These are phyloP conservation scores for Sander vitreus DNA, from an alignment of 2,113 vertebrate species.

Conservation along the genomic window DNA sequence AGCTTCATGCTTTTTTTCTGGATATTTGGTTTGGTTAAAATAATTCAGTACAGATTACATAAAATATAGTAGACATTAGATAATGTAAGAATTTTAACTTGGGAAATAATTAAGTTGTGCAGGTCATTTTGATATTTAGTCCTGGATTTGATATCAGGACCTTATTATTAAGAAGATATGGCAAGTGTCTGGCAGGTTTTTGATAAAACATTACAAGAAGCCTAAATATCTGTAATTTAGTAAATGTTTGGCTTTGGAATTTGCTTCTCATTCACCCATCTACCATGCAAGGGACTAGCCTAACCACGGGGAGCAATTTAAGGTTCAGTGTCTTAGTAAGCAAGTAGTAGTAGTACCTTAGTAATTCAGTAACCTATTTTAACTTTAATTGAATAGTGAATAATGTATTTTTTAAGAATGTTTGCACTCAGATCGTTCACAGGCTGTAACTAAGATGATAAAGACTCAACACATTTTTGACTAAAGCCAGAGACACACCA, in stretches of 20 bases:
- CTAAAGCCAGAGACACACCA: not conserved
- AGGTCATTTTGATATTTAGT: not conserved
- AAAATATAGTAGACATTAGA: not conserved
- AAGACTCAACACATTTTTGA: constrained; percentile 6
- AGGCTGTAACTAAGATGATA: not conserved
- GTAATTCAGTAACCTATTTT: not conserved
- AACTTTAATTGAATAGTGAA: not conserved
- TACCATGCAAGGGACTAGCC: not conserved
- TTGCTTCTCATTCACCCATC: not conserved
- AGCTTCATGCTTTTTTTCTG: not conserved
- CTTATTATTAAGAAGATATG: not conserved
- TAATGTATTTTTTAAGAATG: not conserved
- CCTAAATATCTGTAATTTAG: not conserved
- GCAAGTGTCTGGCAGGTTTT: not conserved
- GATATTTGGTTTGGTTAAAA: not conserved
- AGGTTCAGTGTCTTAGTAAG: not conserved
- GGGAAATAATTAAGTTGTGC: not conserved
- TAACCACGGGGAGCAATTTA: not conserved
- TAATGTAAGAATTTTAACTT: not conserved
- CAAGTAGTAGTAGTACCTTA: not conserved
- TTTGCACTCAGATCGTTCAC: not conserved
- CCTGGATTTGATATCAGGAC: not conserved
- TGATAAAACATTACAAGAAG: not conserved
- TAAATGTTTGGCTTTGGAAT: not conserved
- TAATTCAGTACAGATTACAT: not conserved